Evolutionary conservation across 2,113 vertebrate genomes (phyloP).

Genomic region (Lasiurus borealis): DNA sequence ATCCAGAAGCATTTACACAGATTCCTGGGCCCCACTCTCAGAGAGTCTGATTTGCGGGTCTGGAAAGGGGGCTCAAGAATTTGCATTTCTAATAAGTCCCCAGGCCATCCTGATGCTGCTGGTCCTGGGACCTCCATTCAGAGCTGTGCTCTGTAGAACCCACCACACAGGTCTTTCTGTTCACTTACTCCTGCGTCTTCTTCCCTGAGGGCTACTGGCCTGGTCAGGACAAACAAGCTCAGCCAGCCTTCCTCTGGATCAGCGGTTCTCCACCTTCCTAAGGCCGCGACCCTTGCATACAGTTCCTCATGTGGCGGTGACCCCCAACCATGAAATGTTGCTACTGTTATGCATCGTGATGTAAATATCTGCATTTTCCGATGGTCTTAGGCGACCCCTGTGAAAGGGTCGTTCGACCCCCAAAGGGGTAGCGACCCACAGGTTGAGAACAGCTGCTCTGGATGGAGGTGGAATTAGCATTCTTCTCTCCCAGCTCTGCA

Average conservation of each 20-base stretch:
- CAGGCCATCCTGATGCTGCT: not conserved
- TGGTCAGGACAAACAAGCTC: conserved; percentile 26
- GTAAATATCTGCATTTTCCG: no score
- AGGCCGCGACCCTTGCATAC: no score
- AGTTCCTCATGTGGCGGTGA: no score
- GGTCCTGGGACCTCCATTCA: not conserved
- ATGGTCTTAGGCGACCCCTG: no score
- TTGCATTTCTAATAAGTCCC: not conserved
- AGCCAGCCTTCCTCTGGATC: not conserved
- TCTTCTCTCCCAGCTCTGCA: not conserved
- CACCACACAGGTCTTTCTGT: not conserved
- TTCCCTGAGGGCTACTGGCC: not conserved
- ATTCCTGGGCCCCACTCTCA: not conserved
- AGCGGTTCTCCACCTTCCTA: no score
- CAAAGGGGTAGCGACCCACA: no score
- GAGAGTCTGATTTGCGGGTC: not conserved
- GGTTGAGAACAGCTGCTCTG: not conserved
- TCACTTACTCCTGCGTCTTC: not conserved
- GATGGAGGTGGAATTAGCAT: not conserved
- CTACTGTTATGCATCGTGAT: no score
- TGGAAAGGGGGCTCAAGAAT: not conserved
- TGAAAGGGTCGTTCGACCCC: no score
- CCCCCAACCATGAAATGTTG: no score
- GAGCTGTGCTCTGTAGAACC: not conserved
- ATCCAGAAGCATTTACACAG: not conserved